These are phyloP conservation scores for Berghia stephanieae DNA, from an alignment of 1,140 invertebrate species.

Conservation along the genomic window DNA sequence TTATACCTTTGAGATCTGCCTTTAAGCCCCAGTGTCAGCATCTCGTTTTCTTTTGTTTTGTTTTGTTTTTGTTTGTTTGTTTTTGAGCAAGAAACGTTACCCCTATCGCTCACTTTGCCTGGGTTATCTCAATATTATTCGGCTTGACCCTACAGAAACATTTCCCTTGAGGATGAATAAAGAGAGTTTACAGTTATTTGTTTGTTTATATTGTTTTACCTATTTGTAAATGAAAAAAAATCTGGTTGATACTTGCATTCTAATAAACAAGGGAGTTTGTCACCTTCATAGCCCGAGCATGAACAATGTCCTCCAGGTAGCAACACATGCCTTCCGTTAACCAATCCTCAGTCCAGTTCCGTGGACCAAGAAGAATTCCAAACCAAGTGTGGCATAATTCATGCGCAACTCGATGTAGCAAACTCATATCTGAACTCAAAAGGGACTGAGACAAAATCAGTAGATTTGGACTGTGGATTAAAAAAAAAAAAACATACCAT, in stretches of 20 bases:
- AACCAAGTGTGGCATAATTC: slow-evolving; percentile 68
- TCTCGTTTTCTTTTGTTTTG: too few relatives aligned
- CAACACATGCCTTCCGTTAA: slow-evolving; percentile 69
- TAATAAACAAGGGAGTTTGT: neutral
- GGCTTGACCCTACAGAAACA: neutral
- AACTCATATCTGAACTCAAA: slow-evolving; percentile 54
- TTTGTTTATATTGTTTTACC: too few relatives aligned
- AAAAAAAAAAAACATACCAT: too few relatives aligned
- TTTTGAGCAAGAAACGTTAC: too few relatives aligned
- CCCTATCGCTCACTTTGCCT: neutral
- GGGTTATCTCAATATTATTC: too few relatives aligned
- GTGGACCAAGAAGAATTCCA: slow-evolving; percentile 66
- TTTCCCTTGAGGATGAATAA: neutral
- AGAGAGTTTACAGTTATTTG: neutral
- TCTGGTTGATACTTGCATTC: neutral
- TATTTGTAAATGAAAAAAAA: neutral
- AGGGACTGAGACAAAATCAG: slow-evolving; percentile 67
- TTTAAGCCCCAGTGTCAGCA: too few relatives aligned
- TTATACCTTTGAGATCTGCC: too few relatives aligned
- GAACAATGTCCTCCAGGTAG: slow-evolving; percentile 66
- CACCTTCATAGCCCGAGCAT: slow-evolving; percentile 46
- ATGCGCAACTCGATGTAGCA: slow-evolving; percentile 63
- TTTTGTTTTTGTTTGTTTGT: too few relatives aligned
- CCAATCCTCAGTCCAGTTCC: slow-evolving; percentile 70
- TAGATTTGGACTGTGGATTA: slow-evolving; percentile 60